Base-by-base conservation (phyloP, 2,797 vertebrate genomes). In the Microctenopoma steveboyesi region DNA sequence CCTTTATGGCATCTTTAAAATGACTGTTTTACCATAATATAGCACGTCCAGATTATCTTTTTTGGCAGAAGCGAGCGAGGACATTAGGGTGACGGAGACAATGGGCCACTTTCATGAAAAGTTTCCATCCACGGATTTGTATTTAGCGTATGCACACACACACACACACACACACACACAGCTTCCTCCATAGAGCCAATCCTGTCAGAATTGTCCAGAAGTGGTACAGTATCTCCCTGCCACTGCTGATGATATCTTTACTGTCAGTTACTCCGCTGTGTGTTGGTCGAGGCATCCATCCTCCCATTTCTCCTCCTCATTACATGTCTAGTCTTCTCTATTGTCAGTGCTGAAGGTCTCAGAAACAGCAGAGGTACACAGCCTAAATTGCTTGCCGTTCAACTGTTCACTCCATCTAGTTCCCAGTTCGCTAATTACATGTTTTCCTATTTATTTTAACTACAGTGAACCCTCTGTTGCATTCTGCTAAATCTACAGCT, bases 231-330 rank as follows among this genome's bases (percentile, higher is more conserved):
- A 64, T 69, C 42, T 57, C 53, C 5, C 51, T 81, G 72, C 56
- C 49, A 12, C 59, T 47, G 42, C 75, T 42, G 71, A 73, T 61
- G 7, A 46, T 39, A 69, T 82, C 55, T 73, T 78, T 57, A 59
- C 59, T 60, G 43, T 43, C 51, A 74, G 64, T 46, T 51, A 62
- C 75, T 49, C 40, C 7, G 5, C 69, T 40, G 49, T 57, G 25
- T 27, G 74, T 50, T 75, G 48, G 49, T 74, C 16, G 30, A 79
- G 62, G 48, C 60, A 47, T 56, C 39, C 37, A 58, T 60, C 53
- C 57, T 60, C 37, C 10, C 16, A 28, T 58, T 60, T 42, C 16
- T 22, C 35, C 33, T 33, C 28, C 54, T 74, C 55, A 5, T 9
- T 18, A 30, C 40, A 69, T 25, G 7, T 55, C 37, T 2, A 3